Conservation (phyloP, 2,113 vertebrate genomes). For the Proteles cristata region DNA sequence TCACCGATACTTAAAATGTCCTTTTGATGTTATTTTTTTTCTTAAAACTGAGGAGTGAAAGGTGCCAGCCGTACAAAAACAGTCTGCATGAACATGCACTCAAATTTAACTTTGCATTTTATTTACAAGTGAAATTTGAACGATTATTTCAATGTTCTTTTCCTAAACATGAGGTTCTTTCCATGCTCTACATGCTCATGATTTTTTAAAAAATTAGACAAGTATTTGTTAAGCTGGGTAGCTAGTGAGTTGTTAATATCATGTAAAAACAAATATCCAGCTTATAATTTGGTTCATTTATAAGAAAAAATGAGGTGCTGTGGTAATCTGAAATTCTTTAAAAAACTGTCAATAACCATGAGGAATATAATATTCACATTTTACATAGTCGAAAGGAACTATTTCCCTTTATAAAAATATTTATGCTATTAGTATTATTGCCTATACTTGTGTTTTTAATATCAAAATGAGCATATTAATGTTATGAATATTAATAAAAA, state of each 20-base stretch:
- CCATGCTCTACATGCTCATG: background rate
- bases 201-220: slow-evolving; percentile 53
- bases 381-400: slow-evolving; percentile 18
- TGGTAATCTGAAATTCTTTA: background rate
- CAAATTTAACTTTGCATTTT: slow-evolving; percentile 17
- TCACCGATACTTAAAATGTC: background rate
- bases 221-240: background rate
- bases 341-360: background rate
- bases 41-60: slow-evolving; percentile 19
- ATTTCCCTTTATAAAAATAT: background rate
- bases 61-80: background rate
- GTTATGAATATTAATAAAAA: slow-evolving; percentile 12
- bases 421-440: background rate
- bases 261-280: slow-evolving; percentile 10
- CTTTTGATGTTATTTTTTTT: slow-evolving; percentile 48
- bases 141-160: background rate
- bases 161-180: background rate
- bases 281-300: background rate
- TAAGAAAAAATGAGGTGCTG: background rate
- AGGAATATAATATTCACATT: background rate
- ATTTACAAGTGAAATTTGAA: background rate
- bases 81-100: background rate
- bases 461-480: slow-evolving; percentile 28
- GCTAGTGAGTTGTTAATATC: background rate
- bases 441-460: background rate